Base-by-base conservation (phyloP, 2,113 vertebrate species). In the Otolemur garnettii region DNA sequence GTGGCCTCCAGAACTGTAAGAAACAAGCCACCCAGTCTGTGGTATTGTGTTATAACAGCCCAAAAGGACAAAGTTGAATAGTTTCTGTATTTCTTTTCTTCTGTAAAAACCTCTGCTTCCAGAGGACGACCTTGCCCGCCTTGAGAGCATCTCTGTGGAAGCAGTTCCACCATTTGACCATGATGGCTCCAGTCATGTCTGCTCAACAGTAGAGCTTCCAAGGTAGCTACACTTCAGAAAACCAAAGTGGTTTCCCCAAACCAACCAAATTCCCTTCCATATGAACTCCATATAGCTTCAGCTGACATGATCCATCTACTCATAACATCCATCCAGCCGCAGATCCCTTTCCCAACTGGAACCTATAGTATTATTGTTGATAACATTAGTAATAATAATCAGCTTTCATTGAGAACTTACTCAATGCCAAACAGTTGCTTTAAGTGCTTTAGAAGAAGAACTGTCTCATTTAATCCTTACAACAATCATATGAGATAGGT, bases 71-170 rank as follows among this genome's bases (percentile, higher is more conserved):
- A 81, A 72, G 33, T 53, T 55, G 35, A 17, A 60, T 35, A 42
- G 38, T 91, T 72, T 93, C 80, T 69, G 22, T 81, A 69, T 57
- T 83, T 94, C 82, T 59, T 24, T 62, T 69, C 75, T 57, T 87
- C 17, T 9, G 35, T 55, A 45, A 86, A 89, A 84, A 77, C 45
- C 5, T 78, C 38, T 66, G 60, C 26, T 87, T 69, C 28, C 7
- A 19, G 74, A 92, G 24, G 28, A 92, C 42, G 22, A n/a, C 68
- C 69, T 24, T 78, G 45, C 57, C 75, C 74, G 7, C 24, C 11
- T 57, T 11, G 50, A 89, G 45, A 55, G 19, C 33, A 53, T 68
- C 62, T 74, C 21, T 9, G 0, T 12, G 59, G n/a, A 50, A n/a
- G 50, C 14, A 83, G 17, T n/a, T 72, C 79, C 57, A 15, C 85